Evolutionary conservation across 2,797 vertebrate genomes (phyloP), one percentile per base, ranked within the genome.

Genomic region (Siniperca obscura): DNA sequence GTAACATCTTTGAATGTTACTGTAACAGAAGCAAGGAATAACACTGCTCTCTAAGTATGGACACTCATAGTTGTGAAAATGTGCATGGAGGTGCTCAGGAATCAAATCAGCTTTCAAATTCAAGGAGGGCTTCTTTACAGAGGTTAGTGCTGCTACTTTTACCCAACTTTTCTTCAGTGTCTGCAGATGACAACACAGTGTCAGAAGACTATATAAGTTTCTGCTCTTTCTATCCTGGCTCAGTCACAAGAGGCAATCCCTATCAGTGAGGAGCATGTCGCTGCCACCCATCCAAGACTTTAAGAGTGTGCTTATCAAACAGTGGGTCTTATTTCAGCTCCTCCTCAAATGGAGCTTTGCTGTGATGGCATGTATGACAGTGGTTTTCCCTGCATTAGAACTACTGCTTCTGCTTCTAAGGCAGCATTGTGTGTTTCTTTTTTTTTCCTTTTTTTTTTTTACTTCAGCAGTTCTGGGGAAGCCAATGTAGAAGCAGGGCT

Each of bases 311-410:
- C 48, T 79, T 48, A 66, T 72, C 42, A 66, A 40, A 66, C 52
- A 73, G 42, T 5, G 38, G 25, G 36, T 17, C 16, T 38, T 62
- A 52, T 61, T 61, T n/a, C 46, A 44, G 65, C 74, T 34, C 42
- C 66, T 42, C 56, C 46, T 70, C 53, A 60, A 64, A 44, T 36
- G 14, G 57, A 55, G 50, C 40, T 71, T 70, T 55, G 11, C 50
- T 57, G 53, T 44, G 25, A 27, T 70, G 69, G 52, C 52, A 79
- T n/a, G 62, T 50, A 25, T 62, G 65, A 56, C 21, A 38, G 21
- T 69, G 57, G n/a, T 48, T 57, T 65, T 65, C 2, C 5, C 36
- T 62, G 67, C n/a, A 61, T 64, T 11, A 61, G 17, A 27, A 60
- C 44, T 50, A 60, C 44, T 50, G 74, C 22, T 40, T 11, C 48